These are phyloP conservation scores for Schizopygopsis malacanthus DNA, from an alignment of 2,797 vertebrate genomes.

Conservation along the genomic window DNA sequence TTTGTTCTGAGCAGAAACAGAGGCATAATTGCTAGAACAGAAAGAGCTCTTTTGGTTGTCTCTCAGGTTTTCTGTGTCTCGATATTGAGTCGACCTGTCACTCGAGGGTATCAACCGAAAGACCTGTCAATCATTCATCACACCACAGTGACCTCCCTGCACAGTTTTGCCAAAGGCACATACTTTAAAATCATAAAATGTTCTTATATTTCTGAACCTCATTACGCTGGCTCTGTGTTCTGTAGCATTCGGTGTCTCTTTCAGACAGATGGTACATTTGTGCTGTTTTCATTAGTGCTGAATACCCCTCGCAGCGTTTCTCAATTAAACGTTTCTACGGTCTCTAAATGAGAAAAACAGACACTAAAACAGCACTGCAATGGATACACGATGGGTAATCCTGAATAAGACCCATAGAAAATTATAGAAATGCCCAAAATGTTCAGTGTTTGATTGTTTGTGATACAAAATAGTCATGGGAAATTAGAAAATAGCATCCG, in stretches of 20 bases:
- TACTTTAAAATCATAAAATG: neutral
- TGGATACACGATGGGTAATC: constrained; percentile 11
- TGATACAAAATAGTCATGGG: neutral
- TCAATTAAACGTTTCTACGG: constrained; percentile 64
- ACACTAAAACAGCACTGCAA: neutral
- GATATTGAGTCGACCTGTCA: constrained; percentile 26
- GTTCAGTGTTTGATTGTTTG: neutral
- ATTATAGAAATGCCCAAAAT: neutral
- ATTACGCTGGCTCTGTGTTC: constrained; percentile 21
- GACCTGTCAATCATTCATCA: constrained; percentile 37
- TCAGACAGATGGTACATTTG: constrained; percentile 32
- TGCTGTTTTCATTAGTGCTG: constrained; percentile 60
- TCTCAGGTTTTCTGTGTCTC: constrained; percentile 8
- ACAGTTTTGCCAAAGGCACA: constrained; percentile 1
- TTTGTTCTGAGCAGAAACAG: neutral
- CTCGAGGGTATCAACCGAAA: constrained; percentile 33
- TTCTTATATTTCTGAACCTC: constrained; percentile 28
- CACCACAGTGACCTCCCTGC: constrained; percentile 22
- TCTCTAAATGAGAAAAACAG: constrained; percentile 54
- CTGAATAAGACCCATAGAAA: neutral
- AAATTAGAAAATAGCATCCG: neutral
- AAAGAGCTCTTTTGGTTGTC: neutral
- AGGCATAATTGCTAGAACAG: neutral
- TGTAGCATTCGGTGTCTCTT: constrained; percentile 37
- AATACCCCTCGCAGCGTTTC: constrained; percentile 62